A percentile compares a stretch with the other conserved stretches of the same genome.
Conservation (phyloP, 2,888 invertebrate species). For the Ephialtes manifestator region DNA sequence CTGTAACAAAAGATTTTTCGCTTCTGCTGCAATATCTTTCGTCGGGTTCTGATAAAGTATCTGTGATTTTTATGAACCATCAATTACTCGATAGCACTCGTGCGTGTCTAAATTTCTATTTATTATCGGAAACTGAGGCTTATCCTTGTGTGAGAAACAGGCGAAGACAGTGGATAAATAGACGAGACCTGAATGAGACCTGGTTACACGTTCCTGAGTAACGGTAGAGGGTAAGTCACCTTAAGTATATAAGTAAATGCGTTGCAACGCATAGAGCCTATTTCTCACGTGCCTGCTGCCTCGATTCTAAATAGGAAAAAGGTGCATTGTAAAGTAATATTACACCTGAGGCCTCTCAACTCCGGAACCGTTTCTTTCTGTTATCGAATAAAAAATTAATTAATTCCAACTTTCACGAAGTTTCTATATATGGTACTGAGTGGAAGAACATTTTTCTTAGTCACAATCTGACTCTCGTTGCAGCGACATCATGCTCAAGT, state of each 20-base stretch:
- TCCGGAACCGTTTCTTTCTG: constrained; percentile 20
- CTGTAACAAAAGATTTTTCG: neutral
- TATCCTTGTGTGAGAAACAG: neutral
- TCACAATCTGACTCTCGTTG: constrained; percentile 42
- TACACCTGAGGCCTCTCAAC: neutral
- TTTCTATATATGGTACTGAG: constrained; percentile 19
- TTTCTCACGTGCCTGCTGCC: constrained; percentile 60
- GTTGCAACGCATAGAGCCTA: neutral
- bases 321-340: constrained; percentile 38
- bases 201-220: constrained; percentile 49
- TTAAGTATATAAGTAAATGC: neutral
- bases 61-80: neutral
- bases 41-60: neutral
- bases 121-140: neutral
- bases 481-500: constrained; percentile 73
- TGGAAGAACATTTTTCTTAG: constrained; percentile 41
- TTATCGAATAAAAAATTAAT: constrained; percentile 31
- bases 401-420: constrained; percentile 38
- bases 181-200: constrained; percentile 38
- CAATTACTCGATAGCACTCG: constrained; percentile 13
- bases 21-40: neutral
- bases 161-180: constrained; percentile 78
- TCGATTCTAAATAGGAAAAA: constrained; percentile 24
- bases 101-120: neutral
- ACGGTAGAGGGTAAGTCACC: constrained; percentile 57